phyloP scores from a whole-genome alignment of 2,888 invertebrate genomes.

The Polyommatus iphigenia region DNA sequence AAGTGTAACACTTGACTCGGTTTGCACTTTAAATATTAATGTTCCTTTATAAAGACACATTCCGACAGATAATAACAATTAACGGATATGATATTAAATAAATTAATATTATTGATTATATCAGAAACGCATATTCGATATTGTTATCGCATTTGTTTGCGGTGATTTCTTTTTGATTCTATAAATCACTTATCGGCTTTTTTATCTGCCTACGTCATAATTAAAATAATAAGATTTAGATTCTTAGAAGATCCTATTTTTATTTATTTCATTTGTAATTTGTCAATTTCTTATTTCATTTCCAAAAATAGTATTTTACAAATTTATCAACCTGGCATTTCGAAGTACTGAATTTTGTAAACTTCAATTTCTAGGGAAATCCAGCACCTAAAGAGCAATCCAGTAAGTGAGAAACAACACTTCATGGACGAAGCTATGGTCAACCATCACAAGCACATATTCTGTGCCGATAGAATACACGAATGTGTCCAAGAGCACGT shows the following conservation, averaged over 20 bases:
- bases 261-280: not conserved
- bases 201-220: constrained; percentile 38
- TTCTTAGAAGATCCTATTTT: not conserved
- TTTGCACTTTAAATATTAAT: constrained; percentile 6
- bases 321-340: not conserved
- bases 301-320: not conserved
- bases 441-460: constrained; percentile 81
- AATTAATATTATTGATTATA: constrained; percentile 54
- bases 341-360: not conserved
- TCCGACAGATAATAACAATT: constrained; percentile 50
- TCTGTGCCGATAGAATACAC: constrained; percentile 85
- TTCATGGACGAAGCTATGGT: constrained; percentile 76
- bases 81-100: constrained; percentile 52
- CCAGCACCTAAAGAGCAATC: constrained; percentile 69
- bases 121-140: constrained; percentile 49
- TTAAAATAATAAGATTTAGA: constrained; percentile 18
- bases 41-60: constrained; percentile 47
- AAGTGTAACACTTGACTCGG: not conserved
- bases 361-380: constrained; percentile 70
- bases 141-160: constrained; percentile 51
- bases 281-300: not conserved
- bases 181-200: constrained; percentile 42
- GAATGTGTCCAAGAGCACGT: constrained; percentile 83
- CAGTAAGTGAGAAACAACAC: constrained; percentile 71
- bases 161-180: constrained; percentile 57